These are phyloP conservation scores for Macropus fuliginosus DNA, from an alignment of 2,797 vertebrate genomes.

Conservation along the genomic window DNA sequence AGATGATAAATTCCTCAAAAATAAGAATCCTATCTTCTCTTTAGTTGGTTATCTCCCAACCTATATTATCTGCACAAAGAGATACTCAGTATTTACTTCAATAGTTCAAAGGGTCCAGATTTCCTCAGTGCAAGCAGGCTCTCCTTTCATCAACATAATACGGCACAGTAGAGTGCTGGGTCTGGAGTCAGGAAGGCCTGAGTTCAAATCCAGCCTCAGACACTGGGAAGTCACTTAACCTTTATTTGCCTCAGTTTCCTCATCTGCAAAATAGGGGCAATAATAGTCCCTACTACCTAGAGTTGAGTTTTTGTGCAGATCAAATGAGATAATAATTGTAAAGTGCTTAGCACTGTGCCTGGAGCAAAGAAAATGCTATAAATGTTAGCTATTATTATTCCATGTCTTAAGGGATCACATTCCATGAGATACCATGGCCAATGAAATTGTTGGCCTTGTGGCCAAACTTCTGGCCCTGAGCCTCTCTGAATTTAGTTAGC, in stretches of 20 bases:
- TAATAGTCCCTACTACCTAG: neutral
- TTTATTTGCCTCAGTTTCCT: neutral
- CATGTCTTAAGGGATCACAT: neutral
- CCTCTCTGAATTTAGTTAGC: no score
- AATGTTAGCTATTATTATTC: neutral
- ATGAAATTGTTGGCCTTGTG: no score
- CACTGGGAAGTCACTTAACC: neutral
- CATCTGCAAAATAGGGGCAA: neutral
- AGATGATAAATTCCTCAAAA: neutral
- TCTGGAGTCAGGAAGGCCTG: neutral
- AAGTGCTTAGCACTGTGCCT: neutral
- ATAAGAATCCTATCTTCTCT: neutral
- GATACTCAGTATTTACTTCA: neutral
- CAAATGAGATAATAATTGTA: neutral
- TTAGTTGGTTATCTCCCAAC: neutral
- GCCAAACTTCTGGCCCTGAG: no score
- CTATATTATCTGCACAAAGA: neutral
- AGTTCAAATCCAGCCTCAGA: neutral
- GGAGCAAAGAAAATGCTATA: neutral
- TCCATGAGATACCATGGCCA: neutral
- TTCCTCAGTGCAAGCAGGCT: neutral
- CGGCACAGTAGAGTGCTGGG: neutral
- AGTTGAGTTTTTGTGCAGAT: neutral
- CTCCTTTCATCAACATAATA: neutral
- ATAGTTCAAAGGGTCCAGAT: neutral